Evolutionary conservation across 1,140 invertebrate genomes (phyloP), one percentile per base, ranked within the genome.

Genomic region (Brachystomella parvula): DNA sequence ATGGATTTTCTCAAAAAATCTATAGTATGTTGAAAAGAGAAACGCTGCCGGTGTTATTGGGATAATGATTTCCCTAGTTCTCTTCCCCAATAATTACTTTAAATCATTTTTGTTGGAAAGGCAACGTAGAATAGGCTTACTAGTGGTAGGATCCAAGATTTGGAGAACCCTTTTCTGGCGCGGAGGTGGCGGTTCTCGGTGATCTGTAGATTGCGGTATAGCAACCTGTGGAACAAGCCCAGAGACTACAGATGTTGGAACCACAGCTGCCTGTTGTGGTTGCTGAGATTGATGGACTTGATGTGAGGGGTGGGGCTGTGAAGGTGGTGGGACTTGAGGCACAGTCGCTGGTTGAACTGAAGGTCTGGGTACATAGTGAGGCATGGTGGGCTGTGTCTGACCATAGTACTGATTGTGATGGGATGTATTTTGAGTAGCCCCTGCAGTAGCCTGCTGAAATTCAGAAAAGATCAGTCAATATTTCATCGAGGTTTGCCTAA

Each of bases 231-330:
- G 24, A 29, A 32, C 57, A 28, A 32, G 30, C 15, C 26, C 26
- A 32, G 57, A 12, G 21, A 31, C 57, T 29, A 32, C 57, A 2
- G 30, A 12, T 59, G 57, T 31, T 59, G 26, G 26, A 9, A 31
- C 12, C 30, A 59, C 26, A 9, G 24, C 26, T 44, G 9, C 28
- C 3, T n/a, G 21, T n/a, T 67, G 59, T 32, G 35, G 65, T 26
- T 47, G 29, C 56, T 61, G 58, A 2, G 32, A 1, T 21, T 66
- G 65, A 53, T 61, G 60, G 15, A 9, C 32, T 35, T 12, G 58
- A 60, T 57, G 53, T 21, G 21, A 6, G 6, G 53, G 21, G 12
- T 57, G 53, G 6, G 53, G 6, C 29, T 60, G 58, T 19, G 24
- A 6, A 15, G 26, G 12, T n/a, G 12, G 33, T 17, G 29, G 12